phyloP scores from a whole-genome alignment of 2,797 vertebrate genomes.

The Novumbra hubbsi region DNA sequence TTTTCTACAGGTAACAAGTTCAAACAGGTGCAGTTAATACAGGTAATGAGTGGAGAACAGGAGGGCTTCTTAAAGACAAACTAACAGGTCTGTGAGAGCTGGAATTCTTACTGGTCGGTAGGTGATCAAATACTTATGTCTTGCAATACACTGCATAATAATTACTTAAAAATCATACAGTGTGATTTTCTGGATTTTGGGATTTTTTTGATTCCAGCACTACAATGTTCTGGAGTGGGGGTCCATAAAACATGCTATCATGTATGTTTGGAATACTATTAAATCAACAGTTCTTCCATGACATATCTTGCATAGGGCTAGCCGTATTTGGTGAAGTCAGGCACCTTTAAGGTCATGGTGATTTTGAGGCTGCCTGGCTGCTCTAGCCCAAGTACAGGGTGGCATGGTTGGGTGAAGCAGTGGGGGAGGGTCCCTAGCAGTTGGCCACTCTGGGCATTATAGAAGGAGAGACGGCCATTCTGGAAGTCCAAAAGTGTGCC shows the following conservation, averaged over 20 bases:
- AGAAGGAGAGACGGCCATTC: constrained; percentile 81
- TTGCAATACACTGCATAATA: no score
- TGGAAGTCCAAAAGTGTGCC: constrained; percentile 87
- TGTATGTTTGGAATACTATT: neutral
- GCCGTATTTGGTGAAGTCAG: constrained; percentile 82
- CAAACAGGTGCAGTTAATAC: no score
- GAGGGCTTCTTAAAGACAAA: no score
- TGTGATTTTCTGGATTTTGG: no score
- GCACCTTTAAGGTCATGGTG: constrained; percentile 79
- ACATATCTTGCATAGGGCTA: constrained; percentile 55
- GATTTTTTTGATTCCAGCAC: neutral
- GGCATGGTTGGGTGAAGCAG: constrained; percentile 74
- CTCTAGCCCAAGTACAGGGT: constrained; percentile 87
- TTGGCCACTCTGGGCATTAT: constrained; percentile 84
- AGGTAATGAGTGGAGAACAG: no score
- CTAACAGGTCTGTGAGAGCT: no score
- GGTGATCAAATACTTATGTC: no score
- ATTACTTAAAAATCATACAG: no score
- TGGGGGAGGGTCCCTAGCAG: constrained; percentile 80
- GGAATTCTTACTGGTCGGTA: no score
- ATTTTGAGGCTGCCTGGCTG: constrained; percentile 83
- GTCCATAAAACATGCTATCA: neutral
- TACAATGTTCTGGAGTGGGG: neutral
- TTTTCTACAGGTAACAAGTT: no score
- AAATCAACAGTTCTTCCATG: neutral